Conservation (phyloP, 53 echinoderm and acorn worm genomes). For the Echinometra lucunter region DNA sequence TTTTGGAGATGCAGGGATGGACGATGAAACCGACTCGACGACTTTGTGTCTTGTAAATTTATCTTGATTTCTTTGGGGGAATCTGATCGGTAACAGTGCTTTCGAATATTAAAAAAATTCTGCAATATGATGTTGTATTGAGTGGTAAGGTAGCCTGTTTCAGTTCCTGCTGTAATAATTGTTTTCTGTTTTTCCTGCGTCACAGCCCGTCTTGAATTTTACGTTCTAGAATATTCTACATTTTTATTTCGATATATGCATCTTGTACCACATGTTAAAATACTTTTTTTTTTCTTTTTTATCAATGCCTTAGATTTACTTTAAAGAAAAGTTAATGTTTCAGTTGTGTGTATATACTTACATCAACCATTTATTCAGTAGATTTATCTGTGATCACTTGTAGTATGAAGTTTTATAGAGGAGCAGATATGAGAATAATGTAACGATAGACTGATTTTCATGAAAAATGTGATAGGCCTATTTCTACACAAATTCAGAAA, state of each 20-base stretch:
- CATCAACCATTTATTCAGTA: too few species aligned
- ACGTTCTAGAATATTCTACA: not conserved
- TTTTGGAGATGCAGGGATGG: not conserved
- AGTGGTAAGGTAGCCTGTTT: not conserved
- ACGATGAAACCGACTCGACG: not conserved
- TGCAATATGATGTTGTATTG: slow-evolving; percentile 5
- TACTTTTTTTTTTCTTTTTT: too few species aligned
- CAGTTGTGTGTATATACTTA: too few species aligned
- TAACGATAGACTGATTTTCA: too few species aligned
- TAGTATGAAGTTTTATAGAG: too few species aligned
- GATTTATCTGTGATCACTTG: too few species aligned
- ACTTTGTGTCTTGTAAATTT: slow-evolving; percentile 6
- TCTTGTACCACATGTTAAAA: too few species aligned
- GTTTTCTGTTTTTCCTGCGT: not conserved
- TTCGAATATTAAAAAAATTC: not conserved
- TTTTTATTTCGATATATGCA: not conserved
- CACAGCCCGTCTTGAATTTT: not conserved
- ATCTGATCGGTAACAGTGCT: not conserved
- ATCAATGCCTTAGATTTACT: too few species aligned
- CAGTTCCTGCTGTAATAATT: not conserved
- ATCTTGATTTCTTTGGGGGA: slow-evolving; percentile 58
- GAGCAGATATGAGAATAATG: too few species aligned
- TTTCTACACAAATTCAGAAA: too few species aligned
- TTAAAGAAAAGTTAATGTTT: too few species aligned
- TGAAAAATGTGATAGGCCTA: too few species aligned